phyloP scores from a whole-genome alignment of 1,140 invertebrate genomes.

The Zaprionus davidi region DNA sequence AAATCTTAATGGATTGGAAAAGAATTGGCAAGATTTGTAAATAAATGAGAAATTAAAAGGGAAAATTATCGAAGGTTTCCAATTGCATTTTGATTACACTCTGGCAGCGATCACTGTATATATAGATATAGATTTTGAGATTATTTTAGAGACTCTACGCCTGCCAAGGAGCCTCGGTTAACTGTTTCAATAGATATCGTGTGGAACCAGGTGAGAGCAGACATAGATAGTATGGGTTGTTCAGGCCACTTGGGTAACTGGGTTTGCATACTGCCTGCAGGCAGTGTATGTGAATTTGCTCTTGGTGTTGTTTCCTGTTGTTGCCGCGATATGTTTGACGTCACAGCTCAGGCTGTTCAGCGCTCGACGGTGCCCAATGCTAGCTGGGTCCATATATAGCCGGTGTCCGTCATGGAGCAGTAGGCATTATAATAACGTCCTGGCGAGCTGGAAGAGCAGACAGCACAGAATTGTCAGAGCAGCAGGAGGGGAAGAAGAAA shows the following conservation, averaged over 20 bases:
- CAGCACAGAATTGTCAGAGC: slow-evolving; percentile 1
- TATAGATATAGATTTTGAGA: background rate
- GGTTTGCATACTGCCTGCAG: slow-evolving; percentile 56
- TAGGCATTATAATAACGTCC: slow-evolving; percentile 95
- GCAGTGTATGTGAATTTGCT: slow-evolving; percentile 51
- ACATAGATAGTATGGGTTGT: slow-evolving; percentile 16
- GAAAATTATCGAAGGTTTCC: background rate
- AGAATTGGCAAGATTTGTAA: background rate
- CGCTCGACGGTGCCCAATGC: slow-evolving; percentile 83
- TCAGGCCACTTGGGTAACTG: slow-evolving; percentile 32
- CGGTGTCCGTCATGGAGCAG: slow-evolving; percentile 94
- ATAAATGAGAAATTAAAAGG: background rate
- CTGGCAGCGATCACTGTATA: background rate
- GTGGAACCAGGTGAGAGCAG: slow-evolving; percentile 10
- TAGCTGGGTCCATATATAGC: slow-evolving; percentile 93
- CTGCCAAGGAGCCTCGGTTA: slow-evolving; percentile 22
- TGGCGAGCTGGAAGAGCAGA: slow-evolving; percentile 85
- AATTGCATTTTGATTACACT: slow-evolving; percentile 1
- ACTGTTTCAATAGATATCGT: slow-evolving; percentile 23
- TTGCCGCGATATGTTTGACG: slow-evolving; percentile 53
- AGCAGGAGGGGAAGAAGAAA: background rate
- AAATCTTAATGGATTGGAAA: background rate
- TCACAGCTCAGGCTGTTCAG: slow-evolving; percentile 32
- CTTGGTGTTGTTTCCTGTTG: slow-evolving; percentile 27
- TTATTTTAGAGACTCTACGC: background rate